Percentiles rank a stretch among this genome's conserved stretches.
Conservation (phyloP, 23 tunicate genomes). For the Halocynthia roretzi region DNA sequence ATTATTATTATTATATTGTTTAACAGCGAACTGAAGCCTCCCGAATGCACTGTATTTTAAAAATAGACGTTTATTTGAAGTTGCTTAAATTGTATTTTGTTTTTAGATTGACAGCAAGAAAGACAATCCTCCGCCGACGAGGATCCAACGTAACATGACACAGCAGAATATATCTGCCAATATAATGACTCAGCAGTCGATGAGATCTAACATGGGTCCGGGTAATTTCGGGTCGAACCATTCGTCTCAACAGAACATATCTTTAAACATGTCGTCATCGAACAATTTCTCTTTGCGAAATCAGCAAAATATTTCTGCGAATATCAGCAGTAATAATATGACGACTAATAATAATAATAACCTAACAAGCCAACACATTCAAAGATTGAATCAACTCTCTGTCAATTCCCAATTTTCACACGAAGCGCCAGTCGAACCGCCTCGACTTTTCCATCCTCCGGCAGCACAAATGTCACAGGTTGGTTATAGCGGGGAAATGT, state of each 20-base stretch:
- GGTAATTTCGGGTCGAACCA: neutral
- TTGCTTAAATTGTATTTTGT: no score
- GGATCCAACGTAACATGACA: conserved; percentile 2
- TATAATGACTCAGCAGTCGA: conserved; percentile 20
- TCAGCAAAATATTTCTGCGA: conserved; percentile 8
- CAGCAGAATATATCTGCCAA: conserved; percentile 16
- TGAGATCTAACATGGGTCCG: neutral
- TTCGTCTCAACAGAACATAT: conserved; percentile 22
- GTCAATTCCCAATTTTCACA: conserved; percentile 10
- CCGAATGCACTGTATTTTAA: no score
- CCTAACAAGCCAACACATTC: conserved; percentile 27
- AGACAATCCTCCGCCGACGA: neutral
- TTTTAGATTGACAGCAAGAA: conserved; percentile 16
- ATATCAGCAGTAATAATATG: neutral
- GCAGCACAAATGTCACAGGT: neutral
- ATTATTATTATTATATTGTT: no score
- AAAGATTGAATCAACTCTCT: neutral
- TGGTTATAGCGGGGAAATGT: neutral
- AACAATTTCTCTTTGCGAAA: neutral
- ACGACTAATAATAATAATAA: neutral
- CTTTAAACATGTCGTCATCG: conserved; percentile 10
- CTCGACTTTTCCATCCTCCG: conserved; percentile 21
- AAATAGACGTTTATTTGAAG: no score
- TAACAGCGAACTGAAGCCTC: no score
- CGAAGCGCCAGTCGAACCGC: conserved; percentile 22